Evolutionary conservation across 2,113 vertebrate genomes (phyloP), one percentile per base, ranked within the genome.

Genomic region (Proteles cristata): DNA sequence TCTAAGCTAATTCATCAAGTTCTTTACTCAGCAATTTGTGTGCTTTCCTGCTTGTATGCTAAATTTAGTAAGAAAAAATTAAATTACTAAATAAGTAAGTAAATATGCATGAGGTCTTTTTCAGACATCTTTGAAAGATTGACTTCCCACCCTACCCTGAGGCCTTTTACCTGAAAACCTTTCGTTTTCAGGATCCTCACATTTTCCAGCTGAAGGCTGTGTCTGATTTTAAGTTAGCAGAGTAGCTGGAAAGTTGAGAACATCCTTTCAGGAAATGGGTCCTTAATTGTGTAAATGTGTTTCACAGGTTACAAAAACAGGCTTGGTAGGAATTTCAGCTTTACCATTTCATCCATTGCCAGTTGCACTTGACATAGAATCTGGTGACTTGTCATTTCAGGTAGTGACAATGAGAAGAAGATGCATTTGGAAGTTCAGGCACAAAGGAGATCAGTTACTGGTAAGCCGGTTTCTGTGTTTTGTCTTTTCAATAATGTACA

Each of bases 311-410:
- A 92, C 84, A 65, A 84, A 97, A 97, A 97, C 77, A 95, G 58
- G 69, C 94, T 93, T 58, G 89, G 92, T 97, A 97, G 93, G 97
- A 95, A 96, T 74, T 96, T 97, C 76, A 93, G 93, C 50, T 93
- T 82, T 81, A 88, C 71, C 43, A 48, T 97, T 97, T 96, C 63
- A 97, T 90, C 77, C n/a, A 17, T 53, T 92, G 83, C 86, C 82
- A 88, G 55, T 11, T 91, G 53, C 76, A 50, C 76, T 69, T 74
- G 58, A 94, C 77, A 80, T 26, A 74, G 92, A 97, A 87, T 92
- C 77, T 88, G 14, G 79, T 80, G 96, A 95, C 61, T 96, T 81
- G 45, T 86, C 53, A 45, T 77, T 45, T 73, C 65, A 35, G 55
- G 58, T 61, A 35, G 21, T 81, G 53, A 91, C 58, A 71, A 11